Evolutionary conservation across 2,797 vertebrate species (phyloP).

Genomic region (Lutjanus argentimaculatus): DNA sequence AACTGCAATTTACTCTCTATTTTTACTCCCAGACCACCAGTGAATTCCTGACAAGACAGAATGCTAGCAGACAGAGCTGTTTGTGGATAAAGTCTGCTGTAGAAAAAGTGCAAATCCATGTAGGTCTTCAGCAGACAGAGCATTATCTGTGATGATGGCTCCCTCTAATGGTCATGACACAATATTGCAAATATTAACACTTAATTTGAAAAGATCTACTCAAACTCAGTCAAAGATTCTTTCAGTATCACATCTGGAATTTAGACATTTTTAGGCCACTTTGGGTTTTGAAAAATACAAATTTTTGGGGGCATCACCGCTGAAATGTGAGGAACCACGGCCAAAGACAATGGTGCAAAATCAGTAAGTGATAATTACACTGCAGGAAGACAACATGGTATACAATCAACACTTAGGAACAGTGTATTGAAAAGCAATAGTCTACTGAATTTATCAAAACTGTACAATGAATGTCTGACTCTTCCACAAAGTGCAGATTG

Average conservation of each 20-base stretch:
- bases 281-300: no score
- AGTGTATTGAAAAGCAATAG: no score
- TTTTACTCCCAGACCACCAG: not conserved
- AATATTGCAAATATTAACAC: not conserved
- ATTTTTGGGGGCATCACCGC: no score
- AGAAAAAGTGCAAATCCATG: not conserved
- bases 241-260: not conserved
- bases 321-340: no score
- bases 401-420: no score
- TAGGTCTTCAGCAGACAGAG: not conserved
- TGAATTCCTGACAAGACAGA: not conserved
- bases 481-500: no score
- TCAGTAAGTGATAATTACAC: no score
- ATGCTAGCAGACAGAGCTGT: not conserved
- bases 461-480: no score
- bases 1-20: not conserved
- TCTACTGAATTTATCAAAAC: no score
- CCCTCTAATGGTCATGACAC: conserved; percentile 72
- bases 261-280: not conserved
- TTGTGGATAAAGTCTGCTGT: not conserved
- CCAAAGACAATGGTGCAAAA: no score
- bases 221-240: not conserved
- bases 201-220: not conserved
- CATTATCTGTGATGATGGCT: conserved; percentile 33
- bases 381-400: no score